Evolutionary conservation across 2,888 invertebrate genomes (phyloP).

Genomic region (Nomada ruficornis): DNA sequence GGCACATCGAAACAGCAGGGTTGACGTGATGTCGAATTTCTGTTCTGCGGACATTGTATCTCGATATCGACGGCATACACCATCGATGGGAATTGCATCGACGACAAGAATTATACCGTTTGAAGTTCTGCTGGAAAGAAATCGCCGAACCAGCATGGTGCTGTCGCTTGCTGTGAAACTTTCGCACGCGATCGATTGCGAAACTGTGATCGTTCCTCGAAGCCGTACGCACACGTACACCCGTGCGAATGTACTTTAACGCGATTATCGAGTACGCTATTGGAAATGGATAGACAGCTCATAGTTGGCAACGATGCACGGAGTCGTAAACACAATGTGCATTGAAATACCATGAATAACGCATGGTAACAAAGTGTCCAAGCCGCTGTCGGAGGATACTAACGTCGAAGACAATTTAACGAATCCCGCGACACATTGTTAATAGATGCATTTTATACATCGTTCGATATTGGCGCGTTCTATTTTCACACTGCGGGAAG

Average conservation of each 20-base stretch:
- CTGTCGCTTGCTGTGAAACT: not conserved
- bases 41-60: conserved; percentile 4
- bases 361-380: not conserved
- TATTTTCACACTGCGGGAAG: not conserved
- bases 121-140: not conserved
- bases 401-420: conserved; percentile 11
- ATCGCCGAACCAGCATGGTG: not conserved
- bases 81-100: not conserved
- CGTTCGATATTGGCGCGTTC: not conserved
- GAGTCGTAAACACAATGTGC: not conserved
- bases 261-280: not conserved
- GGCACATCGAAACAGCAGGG: conserved; percentile 68
- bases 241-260: not conserved
- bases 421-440: not conserved
- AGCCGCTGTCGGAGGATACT: not conserved
- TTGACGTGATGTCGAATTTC: conserved; percentile 43
- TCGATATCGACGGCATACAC: conserved; percentile 6
- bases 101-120: not conserved
- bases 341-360: conserved; percentile 10
- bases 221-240: not conserved
- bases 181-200: not conserved
- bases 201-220: not conserved
- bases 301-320: not conserved
- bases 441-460: conserved; percentile 1
- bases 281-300: not conserved